Evolutionary conservation across 1,140 invertebrate genomes (phyloP).

Genomic region (Drosophila sucinea): DNA sequence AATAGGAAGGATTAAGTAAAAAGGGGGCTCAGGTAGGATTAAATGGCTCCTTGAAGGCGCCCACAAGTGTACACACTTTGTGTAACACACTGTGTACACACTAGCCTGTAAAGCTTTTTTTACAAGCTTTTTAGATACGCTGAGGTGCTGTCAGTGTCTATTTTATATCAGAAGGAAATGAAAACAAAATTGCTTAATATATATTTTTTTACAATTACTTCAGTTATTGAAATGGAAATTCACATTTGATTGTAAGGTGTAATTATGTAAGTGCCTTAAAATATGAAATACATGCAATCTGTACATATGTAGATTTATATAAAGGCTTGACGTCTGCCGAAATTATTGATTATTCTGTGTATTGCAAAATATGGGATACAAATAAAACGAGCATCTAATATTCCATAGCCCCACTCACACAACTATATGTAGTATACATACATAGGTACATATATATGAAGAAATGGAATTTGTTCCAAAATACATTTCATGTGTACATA

Average conservation of each 20-base stretch:
- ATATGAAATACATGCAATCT: neutral
- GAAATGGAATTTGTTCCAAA: slow-evolving; percentile 15
- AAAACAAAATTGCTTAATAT: slow-evolving; percentile 9
- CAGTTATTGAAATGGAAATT: slow-evolving; percentile 2
- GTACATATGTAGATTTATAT: neutral
- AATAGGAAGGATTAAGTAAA: neutral
- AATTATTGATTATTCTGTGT: slow-evolving; percentile 1
- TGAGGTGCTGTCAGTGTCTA: slow-evolving; percentile 3
- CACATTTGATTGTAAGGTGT: slow-evolving; percentile 1
- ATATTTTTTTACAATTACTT: slow-evolving; percentile 7
- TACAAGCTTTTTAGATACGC: slow-evolving; percentile 9
- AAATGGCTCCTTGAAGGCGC: slow-evolving; percentile 4
- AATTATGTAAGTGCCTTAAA: neutral
- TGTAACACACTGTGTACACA: neutral
- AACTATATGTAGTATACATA: slow-evolving; percentile 8
- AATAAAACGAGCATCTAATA: neutral
- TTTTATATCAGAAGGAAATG: slow-evolving; percentile 4
- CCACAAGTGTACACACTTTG: neutral
- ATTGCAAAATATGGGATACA: slow-evolving; percentile 9
- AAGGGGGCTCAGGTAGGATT: neutral
- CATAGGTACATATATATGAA: slow-evolving; percentile 21
- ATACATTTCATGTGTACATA: neutral
- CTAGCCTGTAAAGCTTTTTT: neutral
- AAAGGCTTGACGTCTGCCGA: neutral
- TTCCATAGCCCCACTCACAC: slow-evolving; percentile 11